Conservation (phyloP, 2,888 invertebrate genomes). For the Dryocosmus kuriphilus region DNA sequence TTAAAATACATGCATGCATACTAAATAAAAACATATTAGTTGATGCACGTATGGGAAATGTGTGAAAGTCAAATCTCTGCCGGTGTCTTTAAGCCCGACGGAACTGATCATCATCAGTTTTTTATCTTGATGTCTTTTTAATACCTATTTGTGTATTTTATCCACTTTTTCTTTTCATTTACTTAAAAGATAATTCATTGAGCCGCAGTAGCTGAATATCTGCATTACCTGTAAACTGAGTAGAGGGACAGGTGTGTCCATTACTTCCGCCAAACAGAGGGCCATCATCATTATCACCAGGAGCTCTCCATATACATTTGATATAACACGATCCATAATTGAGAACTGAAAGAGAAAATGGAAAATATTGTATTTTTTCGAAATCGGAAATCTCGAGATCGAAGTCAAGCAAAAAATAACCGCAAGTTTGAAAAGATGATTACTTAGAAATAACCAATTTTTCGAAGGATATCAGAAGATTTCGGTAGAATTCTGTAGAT, state of each 20-base stretch:
- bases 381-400: too few relatives aligned
- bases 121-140: neutral
- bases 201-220: neutral
- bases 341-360: constrained; percentile 72
- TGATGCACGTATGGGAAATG: neutral
- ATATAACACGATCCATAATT: constrained; percentile 79
- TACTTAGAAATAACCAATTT: too few relatives aligned
- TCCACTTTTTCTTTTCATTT: neutral
- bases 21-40: neutral
- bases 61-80: neutral
- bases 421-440: too few relatives aligned
- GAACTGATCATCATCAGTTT: neutral
- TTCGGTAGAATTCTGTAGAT: too few relatives aligned
- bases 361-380: too few relatives aligned
- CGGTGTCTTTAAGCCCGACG: neutral
- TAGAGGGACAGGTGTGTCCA: constrained; percentile 79
- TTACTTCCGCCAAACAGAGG: constrained; percentile 79
- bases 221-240: constrained; percentile 79
- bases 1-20: neutral
- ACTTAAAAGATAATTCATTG: neutral
- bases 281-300: constrained; percentile 79
- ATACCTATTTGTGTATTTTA: neutral
- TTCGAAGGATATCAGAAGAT: too few relatives aligned
- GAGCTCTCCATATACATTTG: constrained; percentile 80
- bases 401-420: too few relatives aligned